Base-by-base conservation (phyloP, 2,888 invertebrate species). In the Hemithea aestivaria region DNA sequence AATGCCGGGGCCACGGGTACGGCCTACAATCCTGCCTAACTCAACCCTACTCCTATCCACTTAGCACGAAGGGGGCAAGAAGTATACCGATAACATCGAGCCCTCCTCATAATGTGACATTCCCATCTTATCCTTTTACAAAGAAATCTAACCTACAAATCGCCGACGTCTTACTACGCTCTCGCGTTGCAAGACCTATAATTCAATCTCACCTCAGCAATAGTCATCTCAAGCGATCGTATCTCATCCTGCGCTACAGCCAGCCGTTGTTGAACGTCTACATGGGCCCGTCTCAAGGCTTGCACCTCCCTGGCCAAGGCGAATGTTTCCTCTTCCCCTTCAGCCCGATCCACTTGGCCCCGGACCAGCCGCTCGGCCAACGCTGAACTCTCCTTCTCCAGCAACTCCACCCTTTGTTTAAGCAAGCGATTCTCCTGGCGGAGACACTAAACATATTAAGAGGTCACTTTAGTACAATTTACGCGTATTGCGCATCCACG, bases 381-480 rank as follows among this genome's bases (percentile, higher is more conserved):
- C 36, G 96, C 95, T 3, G 96, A 95, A 35, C 97, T 97, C 70
- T 96, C 96, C 35, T 95, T 96, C 78, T 99, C 99, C 35, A 99
- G 85, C 51, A 98, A 91, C 66, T 98, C 98, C 52, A 98, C 97
- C 40, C 98, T 89, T 68, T 99, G 98, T 49, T 97, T 92, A n/a
- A 99, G 88, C 35, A 99, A 90, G 50, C 97, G 93, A 74, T 99
- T 99, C 84, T 99, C 99, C 51, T 98, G 96, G 46, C 98, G 89
- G 37, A 97, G 87, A 49, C 84, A 84, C 84, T 85, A 64, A 2
- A 56, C 56, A 27, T 16, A 10, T 6, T 11, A 21, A 11, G n/a
- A n/a, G n/a, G n/a, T n/a, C n/a, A n/a, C n/a, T n/a, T n/a, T n/a
- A n/a, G n/a, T n/a, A n/a, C n/a, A n/a, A n/a, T n/a, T n/a, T n/a